These are phyloP conservation scores for Schizopygopsis pylzovi DNA, from an alignment of 2,797 vertebrate species.

Conservation along the genomic window DNA sequence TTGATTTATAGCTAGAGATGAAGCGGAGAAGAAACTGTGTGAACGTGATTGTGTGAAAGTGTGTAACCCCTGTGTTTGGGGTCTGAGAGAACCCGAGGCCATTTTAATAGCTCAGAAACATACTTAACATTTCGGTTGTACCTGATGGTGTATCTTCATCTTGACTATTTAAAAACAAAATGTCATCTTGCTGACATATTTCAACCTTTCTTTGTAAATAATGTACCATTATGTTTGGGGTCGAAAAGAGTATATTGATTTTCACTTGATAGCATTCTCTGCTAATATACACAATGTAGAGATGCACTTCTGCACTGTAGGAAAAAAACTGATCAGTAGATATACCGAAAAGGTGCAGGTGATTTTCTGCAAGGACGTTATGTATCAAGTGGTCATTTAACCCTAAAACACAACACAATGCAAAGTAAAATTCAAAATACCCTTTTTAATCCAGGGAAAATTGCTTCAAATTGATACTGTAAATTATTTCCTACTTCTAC, in stretches of 20 bases:
- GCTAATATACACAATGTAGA: neutral
- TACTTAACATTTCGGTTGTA: neutral
- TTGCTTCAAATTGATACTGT: neutral
- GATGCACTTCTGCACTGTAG: neutral
- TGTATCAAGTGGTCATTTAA: neutral
- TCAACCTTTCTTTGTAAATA: neutral
- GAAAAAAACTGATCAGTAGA: neutral
- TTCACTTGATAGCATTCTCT: neutral
- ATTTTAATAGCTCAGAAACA: neutral
- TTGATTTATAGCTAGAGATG: conserved; percentile 51
- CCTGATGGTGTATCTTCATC: neutral
- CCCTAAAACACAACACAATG: neutral
- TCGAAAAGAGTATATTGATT: neutral
- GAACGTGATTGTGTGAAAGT: neutral
- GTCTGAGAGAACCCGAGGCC: neutral
- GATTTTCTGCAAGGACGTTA: neutral
- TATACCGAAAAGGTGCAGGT: neutral
- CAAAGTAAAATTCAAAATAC: neutral
- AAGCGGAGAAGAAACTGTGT: neutral
- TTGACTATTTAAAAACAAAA: neutral
- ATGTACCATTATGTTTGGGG: neutral
- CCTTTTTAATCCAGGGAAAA: neutral
- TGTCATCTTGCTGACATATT: neutral
- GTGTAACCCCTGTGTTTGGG: conserved; percentile 3
- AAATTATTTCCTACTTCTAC: neutral